phyloP scores from a whole-genome alignment of 53 echinoderm and acorn worm species.

The Crossaster papposus region DNA sequence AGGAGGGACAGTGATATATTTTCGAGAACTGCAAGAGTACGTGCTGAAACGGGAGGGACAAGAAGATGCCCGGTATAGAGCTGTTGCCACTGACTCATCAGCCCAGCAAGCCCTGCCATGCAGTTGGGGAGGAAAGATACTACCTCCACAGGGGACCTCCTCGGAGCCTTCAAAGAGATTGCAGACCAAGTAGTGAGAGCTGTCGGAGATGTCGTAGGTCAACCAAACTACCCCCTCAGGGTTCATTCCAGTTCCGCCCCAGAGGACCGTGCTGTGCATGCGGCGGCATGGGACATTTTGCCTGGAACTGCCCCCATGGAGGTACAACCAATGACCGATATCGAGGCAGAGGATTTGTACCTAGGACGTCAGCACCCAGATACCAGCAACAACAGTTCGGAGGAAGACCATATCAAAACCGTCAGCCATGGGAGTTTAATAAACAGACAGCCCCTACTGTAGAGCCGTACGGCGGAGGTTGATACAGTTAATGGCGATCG shows the following conservation, averaged over 20 bases:
- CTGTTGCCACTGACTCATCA: too few relatives aligned
- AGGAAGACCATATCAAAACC: too few relatives aligned
- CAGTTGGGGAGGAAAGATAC: neutral
- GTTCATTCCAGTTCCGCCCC: neutral
- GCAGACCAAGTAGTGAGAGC: conserved; percentile 30
- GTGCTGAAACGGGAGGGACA: too few relatives aligned
- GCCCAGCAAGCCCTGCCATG: too few relatives aligned
- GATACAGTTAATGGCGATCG: conserved; percentile 15
- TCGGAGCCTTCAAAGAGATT: conserved; percentile 29
- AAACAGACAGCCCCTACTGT: neutral
- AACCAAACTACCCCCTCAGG: neutral
- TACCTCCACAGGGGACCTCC: conserved; percentile 5
- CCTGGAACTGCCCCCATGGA: conserved; percentile 50
- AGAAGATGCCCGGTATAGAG: too few relatives aligned
- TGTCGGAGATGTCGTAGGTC: conserved; percentile 19
- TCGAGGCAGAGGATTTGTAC: too few relatives aligned
- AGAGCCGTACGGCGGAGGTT: conserved; percentile 16
- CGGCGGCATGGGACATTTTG: conserved; percentile 39
- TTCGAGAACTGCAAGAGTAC: too few relatives aligned
- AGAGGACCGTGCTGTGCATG: conserved; percentile 34
- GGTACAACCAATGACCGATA: too few relatives aligned
- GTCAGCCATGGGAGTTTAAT: too few relatives aligned
- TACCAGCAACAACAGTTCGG: too few relatives aligned
- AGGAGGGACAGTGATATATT: too few relatives aligned
- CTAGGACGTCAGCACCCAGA: too few relatives aligned